Conservation (phyloP, 2,113 vertebrate species). For the Mobula birostris region DNA sequence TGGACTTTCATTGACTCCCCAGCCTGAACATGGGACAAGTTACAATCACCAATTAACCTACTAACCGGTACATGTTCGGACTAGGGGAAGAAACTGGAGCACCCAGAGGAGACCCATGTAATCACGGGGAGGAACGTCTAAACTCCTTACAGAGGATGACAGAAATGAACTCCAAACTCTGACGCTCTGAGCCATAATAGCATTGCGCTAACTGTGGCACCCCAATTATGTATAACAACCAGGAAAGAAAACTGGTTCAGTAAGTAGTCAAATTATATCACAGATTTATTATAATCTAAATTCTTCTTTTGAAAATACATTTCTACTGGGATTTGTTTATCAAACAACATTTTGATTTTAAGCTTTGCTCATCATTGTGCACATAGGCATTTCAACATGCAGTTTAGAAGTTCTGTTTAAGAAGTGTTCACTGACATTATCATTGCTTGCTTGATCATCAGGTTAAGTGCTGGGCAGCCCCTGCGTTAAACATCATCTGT, state of each 20-base stretch:
- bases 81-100: too few relatives aligned
- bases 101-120: too few relatives aligned
- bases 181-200: too few relatives aligned
- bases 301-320: slow-evolving; percentile 8
- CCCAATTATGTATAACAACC: too few relatives aligned
- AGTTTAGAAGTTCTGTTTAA: not conserved
- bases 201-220: too few relatives aligned
- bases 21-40: too few relatives aligned
- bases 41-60: too few relatives aligned
- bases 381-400: not conserved
- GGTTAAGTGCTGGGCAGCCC: not conserved
- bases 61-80: too few relatives aligned
- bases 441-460: not conserved
- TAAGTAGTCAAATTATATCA: not conserved
- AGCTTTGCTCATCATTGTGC: not conserved
- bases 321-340: slow-evolving; percentile 5
- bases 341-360: not conserved
- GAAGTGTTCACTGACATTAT: not conserved
- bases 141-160: too few relatives aligned
- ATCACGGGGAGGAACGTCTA: too few relatives aligned
- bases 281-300: not conserved
- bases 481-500: not conserved
- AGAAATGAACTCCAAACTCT: too few relatives aligned
- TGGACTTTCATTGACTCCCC: too few relatives aligned
- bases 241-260: not conserved